Percentiles rank a stretch among this genome's conserved stretches.
Evolutionary conservation across 2,797 vertebrate species (phyloP).

Genomic region (Halcyon smyrnensis): DNA sequence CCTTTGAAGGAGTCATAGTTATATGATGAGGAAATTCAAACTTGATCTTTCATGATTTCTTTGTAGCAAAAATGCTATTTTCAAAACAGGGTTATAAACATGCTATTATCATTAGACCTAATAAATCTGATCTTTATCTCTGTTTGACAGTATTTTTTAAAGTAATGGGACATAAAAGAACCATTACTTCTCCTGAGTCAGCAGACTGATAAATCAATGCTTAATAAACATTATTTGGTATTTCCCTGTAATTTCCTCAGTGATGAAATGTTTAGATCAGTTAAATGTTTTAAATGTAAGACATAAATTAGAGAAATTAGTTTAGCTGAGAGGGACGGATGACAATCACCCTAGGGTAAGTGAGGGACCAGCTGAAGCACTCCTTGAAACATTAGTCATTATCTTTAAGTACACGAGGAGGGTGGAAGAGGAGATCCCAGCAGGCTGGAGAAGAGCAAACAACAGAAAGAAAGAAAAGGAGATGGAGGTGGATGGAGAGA

Average conservation of each 20-base stretch:
- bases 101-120: background rate
- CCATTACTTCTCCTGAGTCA: background rate
- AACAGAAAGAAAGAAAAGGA: background rate
- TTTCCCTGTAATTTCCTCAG: background rate
- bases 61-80: background rate
- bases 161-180: background rate
- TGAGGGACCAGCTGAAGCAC: background rate
- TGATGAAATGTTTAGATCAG: background rate
- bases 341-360: background rate
- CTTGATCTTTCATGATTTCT: background rate
- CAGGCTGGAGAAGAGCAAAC: background rate
- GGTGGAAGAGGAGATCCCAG: background rate
- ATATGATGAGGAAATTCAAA: background rate
- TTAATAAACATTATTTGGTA: background rate
- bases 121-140: slow-evolving; percentile 18
- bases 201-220: slow-evolving; percentile 4
- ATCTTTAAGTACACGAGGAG: background rate
- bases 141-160: slow-evolving; percentile 6
- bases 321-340: background rate
- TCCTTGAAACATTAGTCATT: background rate
- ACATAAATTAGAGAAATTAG: slow-evolving; percentile 21
- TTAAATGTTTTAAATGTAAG: background rate
- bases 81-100: background rate
- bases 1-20: background rate
- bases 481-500: background rate